Conservation (phyloP, 2,888 invertebrate genomes). For the Cenopis cana region DNA sequence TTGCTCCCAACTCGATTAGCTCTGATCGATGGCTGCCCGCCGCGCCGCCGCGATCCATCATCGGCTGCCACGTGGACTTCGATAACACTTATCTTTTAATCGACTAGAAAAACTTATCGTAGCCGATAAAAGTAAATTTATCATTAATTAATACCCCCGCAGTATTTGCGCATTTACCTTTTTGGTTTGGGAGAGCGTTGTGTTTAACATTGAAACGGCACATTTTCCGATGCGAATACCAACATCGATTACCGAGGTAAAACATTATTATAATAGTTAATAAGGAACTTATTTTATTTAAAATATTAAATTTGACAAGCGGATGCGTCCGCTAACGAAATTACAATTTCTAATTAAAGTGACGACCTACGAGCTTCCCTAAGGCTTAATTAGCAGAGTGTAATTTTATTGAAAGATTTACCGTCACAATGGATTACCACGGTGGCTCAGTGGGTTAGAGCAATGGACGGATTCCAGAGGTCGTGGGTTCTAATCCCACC, state of each 20-base stretch:
- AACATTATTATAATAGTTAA: too few relatives aligned
- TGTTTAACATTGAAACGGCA: neutral
- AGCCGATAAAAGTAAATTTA: constrained; percentile 8
- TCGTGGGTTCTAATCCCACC: too few relatives aligned
- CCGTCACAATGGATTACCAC: too few relatives aligned
- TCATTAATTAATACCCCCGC: neutral
- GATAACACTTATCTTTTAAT: constrained; percentile 30
- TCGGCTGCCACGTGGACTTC: neutral
- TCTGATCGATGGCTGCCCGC: constrained; percentile 9
- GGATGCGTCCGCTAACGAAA: too few relatives aligned
- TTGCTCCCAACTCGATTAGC: constrained; percentile 21
- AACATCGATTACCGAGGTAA: neutral
- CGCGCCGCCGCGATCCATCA: constrained; percentile 18
- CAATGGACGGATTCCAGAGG: too few relatives aligned
- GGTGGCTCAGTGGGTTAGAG: too few relatives aligned
- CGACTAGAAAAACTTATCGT: constrained; percentile 25
- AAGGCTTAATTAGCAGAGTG: too few relatives aligned
- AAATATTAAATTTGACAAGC: too few relatives aligned
- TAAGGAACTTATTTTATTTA: too few relatives aligned
- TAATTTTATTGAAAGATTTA: too few relatives aligned
- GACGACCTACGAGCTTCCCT: too few relatives aligned
- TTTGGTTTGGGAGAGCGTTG: neutral
- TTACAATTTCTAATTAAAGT: too few relatives aligned
- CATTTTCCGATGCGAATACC: neutral
- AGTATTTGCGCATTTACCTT: neutral